phyloP scores from a whole-genome alignment of 2,113 vertebrate genomes.

The Dromaius novaehollandiae region DNA sequence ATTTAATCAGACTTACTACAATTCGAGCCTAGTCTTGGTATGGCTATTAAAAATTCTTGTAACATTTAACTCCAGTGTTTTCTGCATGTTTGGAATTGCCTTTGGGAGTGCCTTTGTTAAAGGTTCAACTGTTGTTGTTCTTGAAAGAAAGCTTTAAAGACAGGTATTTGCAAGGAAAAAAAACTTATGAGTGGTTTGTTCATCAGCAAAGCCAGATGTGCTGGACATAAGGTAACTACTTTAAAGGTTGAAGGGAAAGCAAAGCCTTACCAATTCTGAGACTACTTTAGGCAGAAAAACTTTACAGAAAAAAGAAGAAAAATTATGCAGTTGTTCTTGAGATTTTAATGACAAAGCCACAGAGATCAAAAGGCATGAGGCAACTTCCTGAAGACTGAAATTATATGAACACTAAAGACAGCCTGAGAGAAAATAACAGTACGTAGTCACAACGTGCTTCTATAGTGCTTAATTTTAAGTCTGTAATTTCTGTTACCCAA shows the following conservation, averaged over 20 bases:
- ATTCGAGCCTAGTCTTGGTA: background rate
- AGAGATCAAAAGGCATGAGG: background rate
- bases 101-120: background rate
- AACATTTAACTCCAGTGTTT: background rate
- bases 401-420: background rate
- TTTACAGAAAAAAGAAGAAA: background rate
- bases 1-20: background rate
- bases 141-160: background rate
- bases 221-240: background rate
- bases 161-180: background rate
- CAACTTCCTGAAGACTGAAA: background rate
- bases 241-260: background rate
- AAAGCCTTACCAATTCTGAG: background rate
- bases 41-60: background rate
- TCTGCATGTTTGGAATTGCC: background rate
- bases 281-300: background rate
- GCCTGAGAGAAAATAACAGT: background rate
- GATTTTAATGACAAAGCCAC: background rate
- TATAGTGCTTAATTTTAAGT: background rate
- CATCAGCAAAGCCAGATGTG: background rate
- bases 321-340: background rate
- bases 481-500: background rate
- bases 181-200: too few species aligned
- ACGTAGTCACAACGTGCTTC: background rate
- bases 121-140: background rate